Percentiles rank a stretch among this genome's conserved stretches.
Evolutionary conservation across 2,888 invertebrate species (phyloP).

Genomic region (Epistrophella euchroma): DNA sequence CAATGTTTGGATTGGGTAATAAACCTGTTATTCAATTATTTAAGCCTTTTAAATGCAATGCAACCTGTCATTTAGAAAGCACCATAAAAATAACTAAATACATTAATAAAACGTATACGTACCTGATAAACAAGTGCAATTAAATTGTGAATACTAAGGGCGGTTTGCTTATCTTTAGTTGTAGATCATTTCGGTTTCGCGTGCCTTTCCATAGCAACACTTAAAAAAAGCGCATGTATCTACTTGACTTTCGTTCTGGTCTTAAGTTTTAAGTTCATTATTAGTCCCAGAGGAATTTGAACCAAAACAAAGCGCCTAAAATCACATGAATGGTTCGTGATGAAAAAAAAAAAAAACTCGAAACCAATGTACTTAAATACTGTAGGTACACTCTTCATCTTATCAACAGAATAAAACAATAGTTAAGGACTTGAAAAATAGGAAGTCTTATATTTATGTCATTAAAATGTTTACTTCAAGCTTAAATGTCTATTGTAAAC

Average conservation of each 20-base stretch:
- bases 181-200: slow-evolving; percentile 15
- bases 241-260: slow-evolving; percentile 14
- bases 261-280: slow-evolving; percentile 35
- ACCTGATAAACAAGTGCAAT: slow-evolving; percentile 18
- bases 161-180: slow-evolving; percentile 6
- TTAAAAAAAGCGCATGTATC: neutral
- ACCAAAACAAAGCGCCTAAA: slow-evolving; percentile 66
- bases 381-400: neutral
- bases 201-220: neutral
- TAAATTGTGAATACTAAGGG: slow-evolving; percentile 9
- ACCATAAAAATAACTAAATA: slow-evolving; percentile 2
- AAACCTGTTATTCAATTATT: slow-evolving; percentile 15
- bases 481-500: neutral
- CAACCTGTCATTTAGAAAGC: neutral
- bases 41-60: slow-evolving; percentile 1
- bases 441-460: too few species aligned
- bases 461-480: neutral
- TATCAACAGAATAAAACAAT: neutral
- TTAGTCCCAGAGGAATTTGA: slow-evolving; percentile 56
- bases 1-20: slow-evolving; percentile 7
- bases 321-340: slow-evolving; percentile 38
- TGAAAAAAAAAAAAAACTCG: neutral
- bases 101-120: neutral
- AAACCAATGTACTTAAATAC: neutral
- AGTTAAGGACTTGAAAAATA: neutral